Conservation (phyloP, 92 coral and sea anemone species). For the Epizoanthus stellaris region DNA sequence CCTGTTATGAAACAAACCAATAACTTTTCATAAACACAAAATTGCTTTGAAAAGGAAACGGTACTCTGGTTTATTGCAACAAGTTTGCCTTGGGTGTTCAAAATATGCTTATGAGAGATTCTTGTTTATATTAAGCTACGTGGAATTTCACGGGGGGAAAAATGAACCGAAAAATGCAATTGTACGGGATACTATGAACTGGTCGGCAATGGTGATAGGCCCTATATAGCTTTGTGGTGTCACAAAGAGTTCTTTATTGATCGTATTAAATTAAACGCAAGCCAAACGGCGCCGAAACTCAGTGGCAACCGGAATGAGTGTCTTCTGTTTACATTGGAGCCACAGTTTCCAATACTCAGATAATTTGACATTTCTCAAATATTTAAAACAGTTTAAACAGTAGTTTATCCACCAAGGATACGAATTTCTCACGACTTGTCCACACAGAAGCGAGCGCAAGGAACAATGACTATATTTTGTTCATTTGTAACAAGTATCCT, state of each 20-base stretch:
- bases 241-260: conserved; percentile 23
- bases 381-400: neutral
- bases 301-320: conserved; percentile 21
- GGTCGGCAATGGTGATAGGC: conserved; percentile 4
- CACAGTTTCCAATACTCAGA: conserved; percentile 11
- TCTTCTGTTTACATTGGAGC: neutral
- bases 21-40: neutral
- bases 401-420: neutral
- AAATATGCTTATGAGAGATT: neutral
- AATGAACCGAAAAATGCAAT: neutral
- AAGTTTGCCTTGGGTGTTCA: neutral
- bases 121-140: neutral
- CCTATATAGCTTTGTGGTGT: neutral
- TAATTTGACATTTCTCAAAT: neutral
- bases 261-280: conserved; percentile 32
- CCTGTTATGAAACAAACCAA: neutral
- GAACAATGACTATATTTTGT: too few species aligned
- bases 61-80: neutral
- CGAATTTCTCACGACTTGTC: too few species aligned
- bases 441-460: too few species aligned
- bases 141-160: neutral
- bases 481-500: too few species aligned
- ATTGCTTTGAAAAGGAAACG: neutral
- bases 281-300: conserved; percentile 11
- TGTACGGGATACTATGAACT: neutral